Conservation (phyloP, 2,888 invertebrate species). For the Pyrrhosoma nymphula region DNA sequence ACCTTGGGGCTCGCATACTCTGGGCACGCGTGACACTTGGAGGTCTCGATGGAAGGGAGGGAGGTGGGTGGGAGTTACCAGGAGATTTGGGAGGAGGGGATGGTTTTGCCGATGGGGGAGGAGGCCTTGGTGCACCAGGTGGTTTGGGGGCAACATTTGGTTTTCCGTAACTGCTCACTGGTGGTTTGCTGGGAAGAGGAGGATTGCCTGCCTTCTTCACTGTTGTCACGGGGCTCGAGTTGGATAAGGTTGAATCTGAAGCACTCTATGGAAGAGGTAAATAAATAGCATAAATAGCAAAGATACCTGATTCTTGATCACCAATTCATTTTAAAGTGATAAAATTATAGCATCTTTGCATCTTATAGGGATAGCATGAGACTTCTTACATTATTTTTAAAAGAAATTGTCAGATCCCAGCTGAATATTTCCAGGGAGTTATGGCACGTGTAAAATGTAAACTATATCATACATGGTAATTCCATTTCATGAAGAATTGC, state of each 20-base stretch:
- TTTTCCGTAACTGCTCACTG: constrained; percentile 85
- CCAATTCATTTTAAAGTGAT: background rate
- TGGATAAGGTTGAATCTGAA: constrained; percentile 82
- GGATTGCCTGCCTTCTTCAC: constrained; percentile 38
- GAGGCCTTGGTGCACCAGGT: constrained; percentile 80
- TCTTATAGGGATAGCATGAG: too few relatives aligned
- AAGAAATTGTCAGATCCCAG: too few relatives aligned
- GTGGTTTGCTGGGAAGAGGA: constrained; percentile 63
- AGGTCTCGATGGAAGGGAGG: constrained; percentile 73
- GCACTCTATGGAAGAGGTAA: constrained; percentile 79
- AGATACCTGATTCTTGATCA: background rate
- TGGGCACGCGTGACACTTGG: constrained; percentile 86
- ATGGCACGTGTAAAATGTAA: too few relatives aligned
- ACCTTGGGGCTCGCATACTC: constrained; percentile 91
- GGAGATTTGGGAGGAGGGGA: constrained; percentile 83
- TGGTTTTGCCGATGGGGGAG: constrained; percentile 78
- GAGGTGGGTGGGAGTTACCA: constrained; percentile 70
- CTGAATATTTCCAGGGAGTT: too few relatives aligned
- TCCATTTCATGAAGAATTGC: too few relatives aligned
- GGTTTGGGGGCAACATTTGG: constrained; percentile 92
- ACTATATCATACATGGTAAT: too few relatives aligned
- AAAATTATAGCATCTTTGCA: too few relatives aligned
- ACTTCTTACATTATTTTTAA: too few relatives aligned
- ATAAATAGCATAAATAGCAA: constrained; percentile 65
- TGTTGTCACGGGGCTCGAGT: constrained; percentile 74